These are phyloP conservation scores for Operophtera brumata DNA, from an alignment of 2,888 invertebrate species.

Conservation along the genomic window DNA sequence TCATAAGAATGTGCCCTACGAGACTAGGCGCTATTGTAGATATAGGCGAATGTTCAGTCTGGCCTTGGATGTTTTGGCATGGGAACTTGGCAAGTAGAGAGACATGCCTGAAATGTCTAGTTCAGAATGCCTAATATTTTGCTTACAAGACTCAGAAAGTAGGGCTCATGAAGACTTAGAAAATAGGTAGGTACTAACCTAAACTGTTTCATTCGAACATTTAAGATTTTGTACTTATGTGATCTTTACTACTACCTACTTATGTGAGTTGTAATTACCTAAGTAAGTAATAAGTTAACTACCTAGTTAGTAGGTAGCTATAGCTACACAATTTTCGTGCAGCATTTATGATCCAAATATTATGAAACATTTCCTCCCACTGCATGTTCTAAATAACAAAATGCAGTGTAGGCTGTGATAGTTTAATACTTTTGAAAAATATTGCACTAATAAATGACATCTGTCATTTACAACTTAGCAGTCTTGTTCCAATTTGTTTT, in stretches of 20 bases:
- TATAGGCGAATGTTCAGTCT: neutral
- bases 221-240: too few species aligned
- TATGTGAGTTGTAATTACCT: too few species aligned
- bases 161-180: too few species aligned
- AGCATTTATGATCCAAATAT: neutral
- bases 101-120: too few species aligned
- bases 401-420: slow-evolving; percentile 5
- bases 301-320: too few species aligned
- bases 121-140: too few species aligned
- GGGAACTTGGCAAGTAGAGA: neutral
- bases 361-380: slow-evolving; percentile 3
- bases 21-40: neutral
- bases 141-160: too few species aligned
- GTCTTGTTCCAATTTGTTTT: slow-evolving; percentile 19
- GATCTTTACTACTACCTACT: too few species aligned
- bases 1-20: slow-evolving; percentile 12
- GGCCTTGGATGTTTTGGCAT: slow-evolving; percentile 7
- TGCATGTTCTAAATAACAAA: neutral
- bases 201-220: too few species aligned
- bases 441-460: slow-evolving; percentile 16
- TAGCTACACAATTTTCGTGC: too few species aligned
- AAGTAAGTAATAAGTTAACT: too few species aligned
- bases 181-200: too few species aligned
- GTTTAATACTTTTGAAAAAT: slow-evolving; percentile 4
- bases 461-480: slow-evolving; percentile 20